Evolutionary conservation across 2,113 vertebrate genomes (phyloP), one percentile per base, ranked within the genome.

Genomic region (Eubucco bourcierii): DNA sequence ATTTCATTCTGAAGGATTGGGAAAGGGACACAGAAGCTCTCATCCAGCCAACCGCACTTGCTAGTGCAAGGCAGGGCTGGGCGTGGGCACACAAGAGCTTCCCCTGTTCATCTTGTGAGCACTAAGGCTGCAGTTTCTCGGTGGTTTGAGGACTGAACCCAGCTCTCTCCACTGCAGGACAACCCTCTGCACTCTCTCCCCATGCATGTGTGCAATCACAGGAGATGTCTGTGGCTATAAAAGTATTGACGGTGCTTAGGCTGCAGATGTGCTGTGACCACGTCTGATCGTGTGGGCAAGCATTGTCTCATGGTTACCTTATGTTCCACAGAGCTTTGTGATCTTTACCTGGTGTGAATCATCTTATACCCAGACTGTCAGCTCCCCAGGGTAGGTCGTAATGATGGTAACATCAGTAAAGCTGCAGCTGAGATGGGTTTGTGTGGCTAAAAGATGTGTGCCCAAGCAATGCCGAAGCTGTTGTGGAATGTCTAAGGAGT

Each of bases 101-200:
- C 23, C 41, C 27, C 21, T 24, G 6, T 18, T 20, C 41, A 12
- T 27, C 33, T 8, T 2, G 0, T 0, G 7, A 29, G 52, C 0
- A 0, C 46, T 6, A 2, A 6, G 2, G 2, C 29, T 12, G 34
- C 18, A 14, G 31, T 39, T 5, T 31, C 18, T 3, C 17, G 2
- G 2, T 3, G 46, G 64, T 7, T 4, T 15, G 59, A 65, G 44
- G 25, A 12, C 18, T 0, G 20, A 23, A 41, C 39, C 34, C 75
- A 33, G 63, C 60, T 23, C 39, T 15, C 88, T 28, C 53, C 63
- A 44, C 88, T 28, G 58, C 63, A 44, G 71, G 52, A 33, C 4
- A 14, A 12, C 12, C 8, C 65, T 29, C 6, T 13, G 27, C 7
- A 2, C 24, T 19, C 9, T 24, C 10, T 68, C 55, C 61, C 52